phyloP scores from a whole-genome alignment of 2,113 vertebrate species.

The Prietella phreatophila region DNA sequence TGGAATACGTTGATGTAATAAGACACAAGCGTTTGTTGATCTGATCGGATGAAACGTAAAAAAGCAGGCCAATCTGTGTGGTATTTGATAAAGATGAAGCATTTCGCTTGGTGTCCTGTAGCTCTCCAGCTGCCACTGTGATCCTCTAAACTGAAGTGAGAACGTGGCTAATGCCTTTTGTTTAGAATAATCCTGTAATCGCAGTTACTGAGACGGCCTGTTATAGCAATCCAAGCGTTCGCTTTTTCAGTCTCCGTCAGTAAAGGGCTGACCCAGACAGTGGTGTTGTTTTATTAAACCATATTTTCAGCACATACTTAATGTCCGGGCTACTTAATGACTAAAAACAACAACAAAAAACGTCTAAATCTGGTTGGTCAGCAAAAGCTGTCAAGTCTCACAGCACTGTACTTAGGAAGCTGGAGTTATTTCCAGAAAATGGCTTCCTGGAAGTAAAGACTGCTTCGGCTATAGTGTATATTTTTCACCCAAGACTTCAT shows the following conservation, averaged over 20 bases:
- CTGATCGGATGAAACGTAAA: background rate
- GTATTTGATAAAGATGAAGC: slow-evolving; percentile 15
- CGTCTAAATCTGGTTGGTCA: background rate
- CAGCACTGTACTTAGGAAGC: slow-evolving; percentile 8
- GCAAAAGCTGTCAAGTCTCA: slow-evolving; percentile 25
- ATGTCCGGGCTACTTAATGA: background rate
- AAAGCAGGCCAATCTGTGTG: background rate
- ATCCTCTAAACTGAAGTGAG: slow-evolving; percentile 73
- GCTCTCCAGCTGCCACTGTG: slow-evolving; percentile 75
- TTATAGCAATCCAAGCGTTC: slow-evolving; percentile 65
- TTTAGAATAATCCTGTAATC: slow-evolving; percentile 78
- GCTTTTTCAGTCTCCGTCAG: slow-evolving; percentile 41
- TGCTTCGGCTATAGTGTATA: background rate
- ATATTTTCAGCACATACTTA: background rate
- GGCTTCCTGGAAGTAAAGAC: slow-evolving; percentile 24
- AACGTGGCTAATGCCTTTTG: slow-evolving; percentile 77
- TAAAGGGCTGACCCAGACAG: background rate
- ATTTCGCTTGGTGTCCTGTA: slow-evolving; percentile 61
- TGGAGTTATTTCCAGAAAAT: slow-evolving; percentile 42
- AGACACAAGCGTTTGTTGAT: background rate
- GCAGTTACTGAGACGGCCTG: slow-evolving; percentile 74
- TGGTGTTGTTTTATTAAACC: background rate
- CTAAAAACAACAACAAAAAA: background rate
- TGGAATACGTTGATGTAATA: background rate
- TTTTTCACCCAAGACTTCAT: background rate